Percentiles rank a stretch among this genome's conserved stretches.
Conservation (phyloP, 1,140 invertebrate species). For the Drosophila ambigua region DNA sequence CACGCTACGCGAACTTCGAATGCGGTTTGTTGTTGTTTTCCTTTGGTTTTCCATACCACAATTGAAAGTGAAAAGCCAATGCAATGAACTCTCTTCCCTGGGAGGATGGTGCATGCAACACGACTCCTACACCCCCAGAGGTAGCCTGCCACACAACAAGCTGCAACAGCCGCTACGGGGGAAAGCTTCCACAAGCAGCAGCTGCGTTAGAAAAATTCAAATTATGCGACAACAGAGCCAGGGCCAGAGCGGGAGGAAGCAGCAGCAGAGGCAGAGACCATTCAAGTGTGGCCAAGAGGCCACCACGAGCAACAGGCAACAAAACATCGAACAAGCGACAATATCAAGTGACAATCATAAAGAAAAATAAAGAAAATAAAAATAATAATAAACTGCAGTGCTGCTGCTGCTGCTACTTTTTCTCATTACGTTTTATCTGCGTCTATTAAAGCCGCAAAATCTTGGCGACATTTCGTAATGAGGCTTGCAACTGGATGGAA, state of each 20-base stretch:
- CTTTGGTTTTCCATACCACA: constrained; percentile 16
- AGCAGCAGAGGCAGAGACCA: constrained; percentile 3
- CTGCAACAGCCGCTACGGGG: constrained; percentile 26
- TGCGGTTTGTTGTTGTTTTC: constrained; percentile 45
- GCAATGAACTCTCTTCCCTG: constrained; percentile 46
- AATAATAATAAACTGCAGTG: constrained; percentile 32
- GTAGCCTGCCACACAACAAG: constrained; percentile 8
- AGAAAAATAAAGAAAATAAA: constrained; percentile 26
- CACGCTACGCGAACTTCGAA: constrained; percentile 11
- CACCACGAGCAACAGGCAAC: constrained; percentile 9
- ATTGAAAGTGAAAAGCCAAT: constrained; percentile 59
- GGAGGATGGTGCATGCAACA: constrained; percentile 37
- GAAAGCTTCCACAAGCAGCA: constrained; percentile 43
- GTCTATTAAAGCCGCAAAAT: constrained; percentile 60
- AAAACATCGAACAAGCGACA: constrained; percentile 22
- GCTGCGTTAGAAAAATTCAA: constrained; percentile 63
- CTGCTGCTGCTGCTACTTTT: constrained; percentile 38
- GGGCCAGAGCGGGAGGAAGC: too few species aligned
- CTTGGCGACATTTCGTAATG: constrained; percentile 61
- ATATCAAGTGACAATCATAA: constrained; percentile 63
- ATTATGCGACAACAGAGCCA: constrained; percentile 52
- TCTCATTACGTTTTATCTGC: constrained; percentile 56
- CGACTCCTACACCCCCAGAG: constrained; percentile 33
- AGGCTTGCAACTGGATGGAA: constrained; percentile 19
- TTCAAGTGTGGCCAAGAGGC: constrained; percentile 52